Evolutionary conservation across 1,140 invertebrate genomes (phyloP), one percentile per base, ranked within the genome.

Genomic region (Drosophila cardini): DNA sequence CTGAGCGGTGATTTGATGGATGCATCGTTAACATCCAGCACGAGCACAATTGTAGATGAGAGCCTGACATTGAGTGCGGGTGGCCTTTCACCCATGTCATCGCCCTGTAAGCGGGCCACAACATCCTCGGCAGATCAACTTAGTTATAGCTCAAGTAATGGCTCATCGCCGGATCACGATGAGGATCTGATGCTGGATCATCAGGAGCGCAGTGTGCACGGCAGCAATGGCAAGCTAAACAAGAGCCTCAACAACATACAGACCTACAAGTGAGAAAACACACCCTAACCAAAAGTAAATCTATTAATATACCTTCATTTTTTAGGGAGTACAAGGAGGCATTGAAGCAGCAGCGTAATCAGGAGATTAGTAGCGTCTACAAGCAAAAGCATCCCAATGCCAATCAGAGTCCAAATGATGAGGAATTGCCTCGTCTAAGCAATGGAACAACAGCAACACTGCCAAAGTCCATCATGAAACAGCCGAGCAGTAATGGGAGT

Each of bases 251-350:
- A 94, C 90, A 96, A 96, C 93, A 95, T 96, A 89, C 96, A 97
- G 94, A 97, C 96, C 32, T 97, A 97, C 93, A 96, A 95, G 96
- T 96, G 94, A 92, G 90, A 50, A 15, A 62, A 26, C 0, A 45
- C 7, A 32, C 30, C 52, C n/a, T 32, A 56, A 26, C 15, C 78
- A 6, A 43, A 43, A 16, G 21, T 30, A 7, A 32, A 4, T 36
- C 1, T 10, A 53, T 4, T 53, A 45, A 45, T 18, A 9, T 16
- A 45, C 3, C 13, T 5, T 50, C 40, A 93, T 94, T 52, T 15
- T 32, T 0, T 50, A 91, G 96, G 93, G 96, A 97, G 93, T 97
- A 97, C 93, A 97, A 97, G 93, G 97, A 97, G 94, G 96, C 96
- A 43, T 92, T 97, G 91, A 95, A 95, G 92, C 96, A 96, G 84